Base-by-base conservation (phyloP, 2,113 vertebrate species). In the Ochotona curzoniae region DNA sequence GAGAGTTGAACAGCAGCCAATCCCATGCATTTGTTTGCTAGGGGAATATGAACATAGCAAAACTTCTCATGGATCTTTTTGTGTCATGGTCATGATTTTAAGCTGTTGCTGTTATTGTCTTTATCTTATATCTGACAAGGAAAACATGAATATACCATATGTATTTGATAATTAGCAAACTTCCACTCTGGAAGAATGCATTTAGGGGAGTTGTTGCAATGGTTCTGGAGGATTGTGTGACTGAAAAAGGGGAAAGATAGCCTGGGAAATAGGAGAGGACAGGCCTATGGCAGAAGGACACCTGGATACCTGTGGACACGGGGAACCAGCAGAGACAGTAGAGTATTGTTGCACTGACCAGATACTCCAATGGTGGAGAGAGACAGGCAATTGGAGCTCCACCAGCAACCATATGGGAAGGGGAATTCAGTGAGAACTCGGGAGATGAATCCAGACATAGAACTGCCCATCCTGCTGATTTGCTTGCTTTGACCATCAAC, bases 131-230 rank as follows among this genome's bases (percentile, higher is more conserved):
- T 90, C 30, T 91, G 69, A 9, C 49, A 95, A 76, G 28, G 10
- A 91, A 95, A 70, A 90, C 73, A 7, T 78, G 32, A 93, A 49
- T 21, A 54, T 76, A 73, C 67, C 93, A 88, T 90, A 64, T 81
- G 13, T 84, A 76, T 75, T 8, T 83, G 8, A 20, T 90, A 35
- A 15, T 88, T 61, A 86, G 44, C 28, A 69, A 91, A 10, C 1
- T 88, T 92, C 26, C 17, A 57, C 23, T 78, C 90, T 64, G 61
- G 25, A 18, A 80, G 10, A 76, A 61, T 80, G 25, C 32, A 4
- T 54, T 64, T 54, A 28, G 25, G 15, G 38, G 23, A 79, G 28
- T 23, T 8, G 12, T 75, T 89, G 23, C 8, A 89, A 17, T 32
- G 8, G 67, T 96, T 87, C 61, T 87, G 38, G 32, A 32, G 14